Conservation (phyloP, 2,113 vertebrate genomes). For the Romanogobio albipinnatus region DNA sequence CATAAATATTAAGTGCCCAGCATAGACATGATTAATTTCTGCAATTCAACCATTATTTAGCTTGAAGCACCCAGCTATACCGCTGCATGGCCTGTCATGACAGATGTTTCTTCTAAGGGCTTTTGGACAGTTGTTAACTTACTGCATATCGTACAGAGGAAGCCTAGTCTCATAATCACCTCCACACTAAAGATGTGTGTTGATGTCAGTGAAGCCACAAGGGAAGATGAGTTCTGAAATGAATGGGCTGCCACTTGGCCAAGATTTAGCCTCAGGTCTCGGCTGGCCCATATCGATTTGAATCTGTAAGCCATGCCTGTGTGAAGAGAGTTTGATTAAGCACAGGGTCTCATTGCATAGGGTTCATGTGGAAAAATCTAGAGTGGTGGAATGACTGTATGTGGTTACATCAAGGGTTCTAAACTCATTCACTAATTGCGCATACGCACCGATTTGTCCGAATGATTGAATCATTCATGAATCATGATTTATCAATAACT, state of each 20-base stretch:
- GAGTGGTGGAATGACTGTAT: not conserved
- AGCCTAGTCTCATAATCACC: conserved; percentile 64
- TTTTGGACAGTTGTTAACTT: conserved; percentile 57
- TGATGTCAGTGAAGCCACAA: conserved; percentile 55
- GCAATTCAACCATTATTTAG: conserved; percentile 66
- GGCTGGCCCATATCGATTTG: conserved; percentile 60
- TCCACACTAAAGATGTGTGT: conserved; percentile 56
- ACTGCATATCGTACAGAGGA: conserved; percentile 52
- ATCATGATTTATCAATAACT: too few relatives aligned
- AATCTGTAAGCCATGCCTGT: conserved; percentile 41
- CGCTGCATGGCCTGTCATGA: conserved; percentile 50
- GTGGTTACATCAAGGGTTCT: not conserved
- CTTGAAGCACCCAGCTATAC: conserved; percentile 57
- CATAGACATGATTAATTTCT: conserved; percentile 49
- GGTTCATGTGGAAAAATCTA: not conserved
- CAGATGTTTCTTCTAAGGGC: conserved; percentile 45
- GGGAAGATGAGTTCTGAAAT: conserved; percentile 57
- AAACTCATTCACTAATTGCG: not conserved
- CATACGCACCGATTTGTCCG: too few relatives aligned
- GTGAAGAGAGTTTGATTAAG: conserved; percentile 43
- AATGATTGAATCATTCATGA: too few relatives aligned
- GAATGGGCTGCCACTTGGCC: conserved; percentile 62
- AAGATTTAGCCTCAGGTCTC: conserved; percentile 66
- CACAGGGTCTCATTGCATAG: not conserved
- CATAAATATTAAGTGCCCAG: conserved; percentile 5